Base-by-base conservation (phyloP, 2,888 invertebrate genomes). In the Tubiluchus corallicola region DNA sequence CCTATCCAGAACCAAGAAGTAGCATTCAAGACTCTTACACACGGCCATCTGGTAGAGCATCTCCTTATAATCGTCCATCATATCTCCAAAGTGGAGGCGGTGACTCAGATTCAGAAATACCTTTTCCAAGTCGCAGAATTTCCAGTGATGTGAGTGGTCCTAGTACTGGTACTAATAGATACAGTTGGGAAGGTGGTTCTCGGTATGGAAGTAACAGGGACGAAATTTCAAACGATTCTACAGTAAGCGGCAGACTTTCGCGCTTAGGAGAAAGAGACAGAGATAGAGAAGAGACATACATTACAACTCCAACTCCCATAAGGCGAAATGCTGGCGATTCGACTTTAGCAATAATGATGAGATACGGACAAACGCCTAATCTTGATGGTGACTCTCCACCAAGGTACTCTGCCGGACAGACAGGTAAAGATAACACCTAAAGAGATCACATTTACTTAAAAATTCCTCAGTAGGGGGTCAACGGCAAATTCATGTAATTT, bases 361-460 rank as follows among this genome's bases (percentile, higher is more conserved):
- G 29, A 29, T 29, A 29, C 29, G 29, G 29, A n/a, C 29, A 29
- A n/a, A 29, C n/a, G 29, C 29, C 29, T 9, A 29, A 29, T 29
- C 9, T 29, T 29, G 29, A 29, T n/a, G 29, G n/a, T 29, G n/a
- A n/a, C n/a, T n/a, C n/a, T n/a, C n/a, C n/a, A n/a, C n/a, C n/a
- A n/a, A n/a, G n/a, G n/a, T n/a, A n/a, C n/a, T n/a, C n/a, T n/a
- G n/a, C n/a, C n/a, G n/a, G n/a, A n/a, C n/a, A n/a, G n/a, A n/a
- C n/a, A n/a, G n/a, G n/a, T n/a, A n/a, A n/a, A n/a, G n/a, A n/a
- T n/a, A n/a, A n/a, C n/a, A n/a, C n/a, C n/a, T n/a, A n/a, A n/a
- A n/a, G n/a, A n/a, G n/a, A n/a, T n/a, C n/a, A n/a, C n/a, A n/a
- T n/a, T n/a, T n/a, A n/a, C n/a, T n/a, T n/a, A n/a, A n/a, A n/a